These are phyloP conservation scores for Hydrochoerus hydrochaeris DNA, from an alignment of 2,113 vertebrate species.

Conservation along the genomic window DNA sequence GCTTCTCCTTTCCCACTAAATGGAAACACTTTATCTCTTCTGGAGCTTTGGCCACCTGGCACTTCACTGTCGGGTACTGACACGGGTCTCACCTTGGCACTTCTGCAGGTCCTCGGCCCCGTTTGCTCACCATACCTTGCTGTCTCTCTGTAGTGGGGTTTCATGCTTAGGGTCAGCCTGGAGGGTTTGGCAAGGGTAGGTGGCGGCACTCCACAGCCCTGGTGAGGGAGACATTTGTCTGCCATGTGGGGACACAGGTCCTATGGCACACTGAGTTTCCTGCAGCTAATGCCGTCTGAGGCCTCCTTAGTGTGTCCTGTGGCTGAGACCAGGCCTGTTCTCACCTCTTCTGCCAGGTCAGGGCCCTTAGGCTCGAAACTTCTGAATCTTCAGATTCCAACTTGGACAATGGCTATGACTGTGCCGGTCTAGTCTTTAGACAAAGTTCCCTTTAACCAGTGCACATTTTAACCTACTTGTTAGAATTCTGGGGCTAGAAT, in stretches of 20 bases:
- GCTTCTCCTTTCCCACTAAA: background rate
- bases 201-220: background rate
- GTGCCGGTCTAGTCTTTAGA: background rate
- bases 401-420: background rate
- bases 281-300: background rate
- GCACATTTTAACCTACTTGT: background rate
- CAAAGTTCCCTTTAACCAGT: background rate
- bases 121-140: background rate
- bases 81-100: fast-evolving
- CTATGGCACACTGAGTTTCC: background rate
- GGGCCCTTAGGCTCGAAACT: background rate
- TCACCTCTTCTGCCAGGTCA: background rate
- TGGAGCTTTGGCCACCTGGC: background rate
- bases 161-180: background rate
- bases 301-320: background rate
- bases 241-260: background rate
- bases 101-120: background rate
- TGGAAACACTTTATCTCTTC: background rate
- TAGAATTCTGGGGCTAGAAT: background rate
- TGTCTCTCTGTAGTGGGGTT: background rate
- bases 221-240: background rate
- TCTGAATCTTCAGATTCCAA: background rate
- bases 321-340: background rate
- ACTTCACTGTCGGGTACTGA: background rate
- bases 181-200: background rate